A percentile compares a stretch with the other conserved stretches of the same genome.
phyloP scores from a whole-genome alignment of 2,797 vertebrate genomes.

The Phoeniculus purpureus region DNA sequence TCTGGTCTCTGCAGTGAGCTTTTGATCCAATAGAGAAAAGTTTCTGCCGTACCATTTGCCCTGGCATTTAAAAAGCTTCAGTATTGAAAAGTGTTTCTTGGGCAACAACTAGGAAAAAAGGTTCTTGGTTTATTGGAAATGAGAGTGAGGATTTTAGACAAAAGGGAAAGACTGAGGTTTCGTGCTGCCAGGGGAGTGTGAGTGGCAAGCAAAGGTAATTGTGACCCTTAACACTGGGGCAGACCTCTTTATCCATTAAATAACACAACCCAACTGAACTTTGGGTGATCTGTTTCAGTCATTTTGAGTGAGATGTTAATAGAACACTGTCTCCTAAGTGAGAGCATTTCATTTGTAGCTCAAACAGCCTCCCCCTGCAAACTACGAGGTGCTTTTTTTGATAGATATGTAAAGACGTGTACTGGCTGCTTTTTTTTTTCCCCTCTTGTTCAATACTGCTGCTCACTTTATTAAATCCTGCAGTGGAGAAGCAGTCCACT shows the following conservation, averaged over 20 bases:
- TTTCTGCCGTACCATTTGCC: neutral
- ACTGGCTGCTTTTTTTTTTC: neutral
- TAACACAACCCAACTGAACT: neutral
- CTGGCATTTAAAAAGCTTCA: neutral
- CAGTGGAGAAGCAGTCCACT: neutral
- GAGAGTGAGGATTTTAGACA: neutral
- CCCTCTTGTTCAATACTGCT: neutral
- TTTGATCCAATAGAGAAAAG: neutral
- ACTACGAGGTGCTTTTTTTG: neutral
- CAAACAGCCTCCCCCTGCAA: neutral
- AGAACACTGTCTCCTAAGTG: neutral
- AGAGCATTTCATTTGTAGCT: neutral
- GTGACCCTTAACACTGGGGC: neutral
- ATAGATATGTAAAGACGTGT: neutral
- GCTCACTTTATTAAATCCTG: slow-evolving; percentile 19
- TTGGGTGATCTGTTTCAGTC: neutral
- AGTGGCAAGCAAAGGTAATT: neutral
- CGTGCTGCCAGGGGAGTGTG: neutral
- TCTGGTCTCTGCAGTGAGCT: neutral
- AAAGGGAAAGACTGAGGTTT: neutral
- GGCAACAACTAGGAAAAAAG: neutral
- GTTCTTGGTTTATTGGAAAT: neutral
- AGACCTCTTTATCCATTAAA: neutral
- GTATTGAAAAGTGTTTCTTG: neutral
- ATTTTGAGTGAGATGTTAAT: neutral